A percentile compares a stretch with the other conserved stretches of the same genome.
Evolutionary conservation across 2,797 vertebrate species (phyloP).

Genomic region (Muscicapa comitata): DNA sequence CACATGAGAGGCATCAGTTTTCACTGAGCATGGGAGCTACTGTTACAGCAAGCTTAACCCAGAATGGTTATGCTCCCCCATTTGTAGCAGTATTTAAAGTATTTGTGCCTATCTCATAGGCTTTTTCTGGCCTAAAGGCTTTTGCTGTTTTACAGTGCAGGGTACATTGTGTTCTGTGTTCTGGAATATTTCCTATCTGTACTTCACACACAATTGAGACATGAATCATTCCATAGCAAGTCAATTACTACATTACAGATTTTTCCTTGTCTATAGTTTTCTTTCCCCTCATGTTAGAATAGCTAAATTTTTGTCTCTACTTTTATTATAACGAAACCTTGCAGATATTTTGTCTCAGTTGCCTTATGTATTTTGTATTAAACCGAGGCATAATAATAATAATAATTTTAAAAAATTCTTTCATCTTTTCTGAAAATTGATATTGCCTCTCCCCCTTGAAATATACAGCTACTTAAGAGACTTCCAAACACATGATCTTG

Average conservation of each 20-base stretch:
- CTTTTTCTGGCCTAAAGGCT: not conserved
- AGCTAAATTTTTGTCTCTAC: not conserved
- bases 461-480: not conserved
- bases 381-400: not conserved
- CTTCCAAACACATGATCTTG: not conserved
- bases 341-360: not conserved
- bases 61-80: not conserved
- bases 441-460: not conserved
- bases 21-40: not conserved
- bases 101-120: not conserved
- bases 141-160: not conserved
- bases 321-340: not conserved
- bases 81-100: not conserved
- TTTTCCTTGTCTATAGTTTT: not conserved
- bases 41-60: not conserved
- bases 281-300: not conserved
- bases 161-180: not conserved
- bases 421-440: not conserved
- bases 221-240: not conserved
- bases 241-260: not conserved
- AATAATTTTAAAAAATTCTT: not conserved
- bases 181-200: not conserved
- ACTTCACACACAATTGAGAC: not conserved
- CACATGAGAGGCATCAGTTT: constrained; percentile 39
- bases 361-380: not conserved